phyloP scores from a whole-genome alignment of 2,888 invertebrate species.

The Drosophila ochracea region DNA sequence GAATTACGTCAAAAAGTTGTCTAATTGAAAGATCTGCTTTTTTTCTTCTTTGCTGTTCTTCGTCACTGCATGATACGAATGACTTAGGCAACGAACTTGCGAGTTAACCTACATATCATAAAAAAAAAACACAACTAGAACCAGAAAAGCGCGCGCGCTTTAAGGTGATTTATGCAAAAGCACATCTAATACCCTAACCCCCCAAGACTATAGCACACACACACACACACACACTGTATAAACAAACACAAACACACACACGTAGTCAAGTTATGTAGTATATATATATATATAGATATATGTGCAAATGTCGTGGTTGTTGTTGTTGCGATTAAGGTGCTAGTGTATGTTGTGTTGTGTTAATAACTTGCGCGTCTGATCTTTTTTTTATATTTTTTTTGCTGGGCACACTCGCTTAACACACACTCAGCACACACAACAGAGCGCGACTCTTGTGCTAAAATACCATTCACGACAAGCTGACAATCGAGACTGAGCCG shows the following conservation, averaged over 20 bases:
- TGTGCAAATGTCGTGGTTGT: conserved; percentile 53
- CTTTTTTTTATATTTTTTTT: background rate
- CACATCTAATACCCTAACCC: conserved; percentile 45
- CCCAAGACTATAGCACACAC: conserved; percentile 37
- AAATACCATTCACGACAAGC: conserved; percentile 83
- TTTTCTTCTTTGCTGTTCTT: background rate
- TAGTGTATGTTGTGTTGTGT: conserved; percentile 38
- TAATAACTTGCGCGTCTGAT: conserved; percentile 59
- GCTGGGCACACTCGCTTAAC: background rate
- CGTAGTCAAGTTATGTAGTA: conserved; percentile 48
- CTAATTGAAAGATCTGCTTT: conserved; percentile 12
- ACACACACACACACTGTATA: conserved; percentile 26
- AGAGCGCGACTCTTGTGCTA: conserved; percentile 70
- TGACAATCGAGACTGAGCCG: conserved; percentile 83
- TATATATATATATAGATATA: conserved; percentile 38
- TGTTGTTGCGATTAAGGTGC: conserved; percentile 26
- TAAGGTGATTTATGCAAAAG: conserved; percentile 73
- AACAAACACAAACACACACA: conserved; percentile 27
- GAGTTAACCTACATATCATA: conserved; percentile 55
- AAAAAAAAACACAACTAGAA: conserved; percentile 21
- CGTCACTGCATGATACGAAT: conserved; percentile 67
- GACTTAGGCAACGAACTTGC: conserved; percentile 63
- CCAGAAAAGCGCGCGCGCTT: conserved; percentile 62
- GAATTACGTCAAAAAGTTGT: conserved; percentile 47
- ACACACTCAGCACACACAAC: conserved; percentile 1